phyloP scores from a whole-genome alignment of 64 coral and sea anemone species.

The Dendronephthya gigantea region DNA sequence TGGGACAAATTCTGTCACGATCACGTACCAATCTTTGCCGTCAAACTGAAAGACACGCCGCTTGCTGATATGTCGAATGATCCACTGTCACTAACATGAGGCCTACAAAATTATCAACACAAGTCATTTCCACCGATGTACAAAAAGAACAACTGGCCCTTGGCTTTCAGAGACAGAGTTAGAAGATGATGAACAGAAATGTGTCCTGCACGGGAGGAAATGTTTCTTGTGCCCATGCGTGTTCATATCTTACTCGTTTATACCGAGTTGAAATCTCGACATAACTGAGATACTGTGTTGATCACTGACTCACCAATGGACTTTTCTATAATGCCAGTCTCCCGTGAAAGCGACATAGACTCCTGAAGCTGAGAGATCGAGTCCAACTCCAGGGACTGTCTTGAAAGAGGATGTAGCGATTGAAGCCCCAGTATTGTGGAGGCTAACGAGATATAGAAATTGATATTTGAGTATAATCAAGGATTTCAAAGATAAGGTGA shows the following conservation, averaged over 20 bases:
- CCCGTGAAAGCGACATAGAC: constrained; percentile 41
- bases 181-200: no score
- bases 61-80: constrained; percentile 52
- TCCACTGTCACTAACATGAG: constrained; percentile 67
- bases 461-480: not conserved
- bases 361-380: constrained; percentile 47
- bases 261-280: no score
- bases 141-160: no score
- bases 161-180: no score
- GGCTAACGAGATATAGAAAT: not conserved
- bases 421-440: constrained; percentile 32
- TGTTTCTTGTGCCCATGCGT: no score
- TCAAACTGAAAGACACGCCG: constrained; percentile 29
- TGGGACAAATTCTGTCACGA: no score
- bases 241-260: no score
- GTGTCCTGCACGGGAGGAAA: no score
- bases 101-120: constrained; percentile 46
- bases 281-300: no score
- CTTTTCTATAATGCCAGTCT: constrained; percentile 69
- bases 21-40: constrained; percentile 49
- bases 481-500: not conserved
- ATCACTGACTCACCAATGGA: constrained; percentile 55
- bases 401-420: constrained; percentile 52
- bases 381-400: constrained; percentile 45
- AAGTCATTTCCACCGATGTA: not conserved